These are phyloP conservation scores for Trematocara nigrifrons DNA, from an alignment of 2,113 vertebrate genomes.

Conservation along the genomic window DNA sequence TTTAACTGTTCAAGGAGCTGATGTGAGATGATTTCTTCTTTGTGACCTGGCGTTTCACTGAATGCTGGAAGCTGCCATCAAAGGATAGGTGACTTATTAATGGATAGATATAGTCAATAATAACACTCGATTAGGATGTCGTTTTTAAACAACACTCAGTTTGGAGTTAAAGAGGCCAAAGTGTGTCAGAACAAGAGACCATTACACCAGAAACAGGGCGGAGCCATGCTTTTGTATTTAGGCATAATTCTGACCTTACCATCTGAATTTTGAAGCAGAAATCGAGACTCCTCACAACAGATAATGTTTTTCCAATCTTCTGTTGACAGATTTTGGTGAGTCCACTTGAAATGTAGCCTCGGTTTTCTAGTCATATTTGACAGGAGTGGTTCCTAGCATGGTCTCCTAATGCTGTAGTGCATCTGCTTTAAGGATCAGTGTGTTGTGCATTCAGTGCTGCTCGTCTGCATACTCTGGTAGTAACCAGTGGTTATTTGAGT, in stretches of 20 bases:
- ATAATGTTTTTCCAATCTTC: not conserved
- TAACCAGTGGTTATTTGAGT: not conserved
- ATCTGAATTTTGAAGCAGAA: not conserved
- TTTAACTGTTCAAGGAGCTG: not conserved
- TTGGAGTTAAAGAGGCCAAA: not conserved
- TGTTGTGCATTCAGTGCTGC: not conserved
- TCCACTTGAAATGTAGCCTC: not conserved
- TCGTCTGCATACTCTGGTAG: not conserved
- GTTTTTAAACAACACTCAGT: not conserved
- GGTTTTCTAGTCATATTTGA: not conserved
- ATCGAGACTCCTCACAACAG: not conserved
- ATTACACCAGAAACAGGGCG: fast-evolving
- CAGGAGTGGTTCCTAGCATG: not conserved
- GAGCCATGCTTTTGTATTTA: not conserved
- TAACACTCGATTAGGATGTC: fast-evolving
- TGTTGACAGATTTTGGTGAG: not conserved
- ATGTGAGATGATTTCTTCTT: fast-evolving
- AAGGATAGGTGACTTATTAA: not conserved
- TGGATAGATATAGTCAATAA: not conserved
- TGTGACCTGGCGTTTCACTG: not conserved
- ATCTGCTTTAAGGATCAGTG: not conserved
- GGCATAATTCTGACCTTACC: not conserved
- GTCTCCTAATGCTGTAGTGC: not conserved
- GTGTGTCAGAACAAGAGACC: not conserved
- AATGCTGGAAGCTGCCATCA: not conserved